Evolutionary conservation across 2,888 invertebrate species (phyloP), one percentile per base, ranked within the genome.

Genomic region (Crioceris asparagi): DNA sequence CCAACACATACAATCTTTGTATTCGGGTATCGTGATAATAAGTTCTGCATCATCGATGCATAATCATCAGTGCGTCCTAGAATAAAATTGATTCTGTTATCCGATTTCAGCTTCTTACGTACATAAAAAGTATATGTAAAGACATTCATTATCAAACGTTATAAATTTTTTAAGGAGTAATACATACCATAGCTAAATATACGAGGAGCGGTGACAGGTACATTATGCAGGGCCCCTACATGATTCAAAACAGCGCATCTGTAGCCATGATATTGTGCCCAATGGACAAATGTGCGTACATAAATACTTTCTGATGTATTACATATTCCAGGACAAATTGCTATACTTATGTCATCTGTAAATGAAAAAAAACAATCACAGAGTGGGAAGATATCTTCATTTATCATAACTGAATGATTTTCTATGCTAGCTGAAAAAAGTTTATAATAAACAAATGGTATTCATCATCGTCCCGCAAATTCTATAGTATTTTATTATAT

Each of bases 291-390:
- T 12, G 92, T 91, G 44, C 92, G 74, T 44, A 94, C 88, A 66
- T 94, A 94, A 34, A 90, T 83, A 57, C 87, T 88, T 66, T 94
- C 93, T 30, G 92, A 92, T 30, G 86, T 86, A 67, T 93, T 94
- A 32, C 91, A 91, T 54, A 94, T 92, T 42, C 93, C 93, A 32
- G 90, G 85, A 55, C 87, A 87, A 51, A 92, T 81, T 8, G 87
- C 86, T 41, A 92, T 75, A 3, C 87, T 88, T 50, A 86, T 74
- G 61, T 88, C 86, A 70, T 86, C 90, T 88, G 62, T 12, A 68
- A 66, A 54, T 35, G 46, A 50, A 46, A 26, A n/a, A n/a, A n/a
- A n/a, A n/a, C n/a, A n/a, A n/a, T n/a, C n/a, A n/a, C n/a, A n/a
- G n/a, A n/a, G n/a, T n/a, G n/a, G n/a, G n/a, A n/a, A n/a, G n/a